These are phyloP conservation scores for Acanthisitta chloris DNA, from an alignment of 2,113 vertebrate genomes.

Conservation along the genomic window DNA sequence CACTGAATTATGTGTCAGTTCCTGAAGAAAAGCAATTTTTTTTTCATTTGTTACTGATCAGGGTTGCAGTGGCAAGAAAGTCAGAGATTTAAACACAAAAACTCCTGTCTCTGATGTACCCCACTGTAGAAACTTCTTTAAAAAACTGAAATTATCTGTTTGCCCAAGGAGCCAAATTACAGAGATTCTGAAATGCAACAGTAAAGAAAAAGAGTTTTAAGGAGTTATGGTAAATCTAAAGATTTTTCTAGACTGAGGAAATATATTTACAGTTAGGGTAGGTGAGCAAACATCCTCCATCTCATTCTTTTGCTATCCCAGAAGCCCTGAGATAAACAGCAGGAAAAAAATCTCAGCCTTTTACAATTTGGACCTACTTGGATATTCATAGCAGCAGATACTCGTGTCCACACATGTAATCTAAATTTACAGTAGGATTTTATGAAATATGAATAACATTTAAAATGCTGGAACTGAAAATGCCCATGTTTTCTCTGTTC, in stretches of 20 bases:
- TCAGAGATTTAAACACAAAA: neutral
- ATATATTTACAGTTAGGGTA: neutral
- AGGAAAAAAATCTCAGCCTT: neutral
- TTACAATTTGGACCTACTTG: neutral
- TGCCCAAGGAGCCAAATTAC: neutral
- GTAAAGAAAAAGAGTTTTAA: neutral
- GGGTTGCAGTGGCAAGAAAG: neutral
- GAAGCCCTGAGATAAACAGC: neutral
- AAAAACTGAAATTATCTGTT: neutral
- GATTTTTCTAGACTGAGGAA: neutral
- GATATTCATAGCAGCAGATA: neutral
- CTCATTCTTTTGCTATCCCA: neutral
- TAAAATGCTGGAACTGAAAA: neutral
- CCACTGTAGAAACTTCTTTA: neutral
- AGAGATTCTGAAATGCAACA: neutral
- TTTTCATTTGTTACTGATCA: neutral
- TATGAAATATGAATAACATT: neutral
- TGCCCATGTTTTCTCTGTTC: neutral
- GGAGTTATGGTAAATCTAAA: neutral
- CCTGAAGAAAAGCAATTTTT: constrained; percentile 51
- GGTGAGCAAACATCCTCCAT: neutral
- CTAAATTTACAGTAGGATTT: neutral
- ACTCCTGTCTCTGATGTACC: neutral
- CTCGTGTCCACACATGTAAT: neutral
- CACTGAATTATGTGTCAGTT: constrained; percentile 64